These are phyloP conservation scores for Linnaemya tessellans DNA, from an alignment of 2,888 invertebrate species.

Conservation along the genomic window DNA sequence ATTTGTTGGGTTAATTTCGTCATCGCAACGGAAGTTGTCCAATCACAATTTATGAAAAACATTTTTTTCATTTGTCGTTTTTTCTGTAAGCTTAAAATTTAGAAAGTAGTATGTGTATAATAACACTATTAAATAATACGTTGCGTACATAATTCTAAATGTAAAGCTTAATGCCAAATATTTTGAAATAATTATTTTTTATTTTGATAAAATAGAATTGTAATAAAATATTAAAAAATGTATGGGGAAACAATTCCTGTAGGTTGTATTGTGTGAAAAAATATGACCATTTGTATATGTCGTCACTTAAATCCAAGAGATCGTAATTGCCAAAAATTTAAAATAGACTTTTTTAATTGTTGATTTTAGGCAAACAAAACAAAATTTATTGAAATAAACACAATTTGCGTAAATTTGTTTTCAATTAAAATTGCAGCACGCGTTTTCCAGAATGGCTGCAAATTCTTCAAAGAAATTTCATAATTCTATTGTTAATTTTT, in stretches of 20 bases:
- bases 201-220: conserved; percentile 45
- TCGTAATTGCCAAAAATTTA: no score
- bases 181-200: conserved; percentile 43
- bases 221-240: conserved; percentile 14
- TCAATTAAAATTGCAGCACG: no score
- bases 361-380: no score
- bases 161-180: conserved; percentile 63
- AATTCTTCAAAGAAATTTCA: no score
- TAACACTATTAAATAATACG: not conserved
- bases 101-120: conserved; percentile 17
- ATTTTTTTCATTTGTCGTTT: conserved; percentile 34
- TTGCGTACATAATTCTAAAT: conserved; percentile 23
- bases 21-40: conserved; percentile 66
- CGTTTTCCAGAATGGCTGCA: no score
- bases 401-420: no score
- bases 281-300: not conserved
- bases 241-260: not conserved
- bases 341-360: no score
- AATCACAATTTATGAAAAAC: conserved; percentile 46
- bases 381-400: no score
- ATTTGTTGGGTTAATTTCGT: conserved; percentile 78
- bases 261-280: not conserved
- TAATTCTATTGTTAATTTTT: no score
- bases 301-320: no score
- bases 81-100: conserved; percentile 13